phyloP scores from a whole-genome alignment of 2,113 vertebrate species.

The Thymallus thymallus region DNA sequence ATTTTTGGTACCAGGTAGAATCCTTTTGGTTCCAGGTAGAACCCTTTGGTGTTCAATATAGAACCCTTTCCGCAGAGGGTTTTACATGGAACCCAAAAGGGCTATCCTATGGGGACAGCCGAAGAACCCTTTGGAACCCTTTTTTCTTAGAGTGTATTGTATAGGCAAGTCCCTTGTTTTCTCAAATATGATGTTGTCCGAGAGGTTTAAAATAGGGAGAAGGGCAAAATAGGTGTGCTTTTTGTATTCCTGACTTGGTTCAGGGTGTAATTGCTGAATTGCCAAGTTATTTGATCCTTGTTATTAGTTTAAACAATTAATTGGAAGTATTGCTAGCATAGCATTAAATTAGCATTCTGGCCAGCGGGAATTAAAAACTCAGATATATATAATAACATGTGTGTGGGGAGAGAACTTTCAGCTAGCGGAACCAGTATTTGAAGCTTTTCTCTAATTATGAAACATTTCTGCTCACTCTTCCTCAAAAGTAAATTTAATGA shows the following conservation, averaged over 20 bases:
- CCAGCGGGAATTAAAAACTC: slow-evolving; percentile 83
- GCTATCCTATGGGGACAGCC: too few species aligned
- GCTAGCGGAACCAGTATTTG: slow-evolving; percentile 84
- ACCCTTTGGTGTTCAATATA: too few species aligned
- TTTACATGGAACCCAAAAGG: too few species aligned
- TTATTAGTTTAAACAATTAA: slow-evolving; percentile 87
- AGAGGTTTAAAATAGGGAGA: neutral
- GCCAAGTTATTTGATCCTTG: slow-evolving; percentile 79
- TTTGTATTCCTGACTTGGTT: slow-evolving; percentile 37
- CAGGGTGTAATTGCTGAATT: slow-evolving; percentile 83
- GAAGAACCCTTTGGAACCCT: too few species aligned
- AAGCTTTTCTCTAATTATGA: slow-evolving; percentile 70
- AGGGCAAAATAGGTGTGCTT: slow-evolving; percentile 32
- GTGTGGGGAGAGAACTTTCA: slow-evolving; percentile 77
- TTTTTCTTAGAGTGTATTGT: neutral
- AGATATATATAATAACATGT: slow-evolving; percentile 74
- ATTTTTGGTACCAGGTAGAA: too few species aligned
- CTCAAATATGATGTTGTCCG: too few species aligned
- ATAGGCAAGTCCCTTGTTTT: neutral
- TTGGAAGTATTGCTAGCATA: slow-evolving; percentile 81
- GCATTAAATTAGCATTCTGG: slow-evolving; percentile 91
- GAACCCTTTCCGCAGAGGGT: too few species aligned
- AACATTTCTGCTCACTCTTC: slow-evolving; percentile 17
- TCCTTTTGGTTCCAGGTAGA: too few species aligned
- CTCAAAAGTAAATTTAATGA: neutral